These are phyloP conservation scores for Thermophis baileyi DNA, from an alignment of 2,113 vertebrate species.

Conservation along the genomic window DNA sequence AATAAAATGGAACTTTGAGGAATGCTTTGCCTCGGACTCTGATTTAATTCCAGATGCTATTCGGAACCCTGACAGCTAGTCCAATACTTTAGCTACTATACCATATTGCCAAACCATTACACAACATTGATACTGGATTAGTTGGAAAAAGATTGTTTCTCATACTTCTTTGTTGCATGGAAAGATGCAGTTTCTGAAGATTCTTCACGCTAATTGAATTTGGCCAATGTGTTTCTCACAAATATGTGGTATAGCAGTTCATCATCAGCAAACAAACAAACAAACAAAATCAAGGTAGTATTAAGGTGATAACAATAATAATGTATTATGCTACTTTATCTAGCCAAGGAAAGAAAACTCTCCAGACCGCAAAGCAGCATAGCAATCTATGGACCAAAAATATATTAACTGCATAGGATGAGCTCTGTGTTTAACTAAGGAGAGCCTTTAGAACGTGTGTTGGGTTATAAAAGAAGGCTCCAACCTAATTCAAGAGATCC, in stretches of 20 bases:
- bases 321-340: neutral
- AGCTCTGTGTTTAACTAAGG: neutral
- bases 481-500: neutral
- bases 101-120: neutral
- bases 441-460: neutral
- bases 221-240: neutral
- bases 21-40: no score
- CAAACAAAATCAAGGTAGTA: neutral
- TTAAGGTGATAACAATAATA: neutral
- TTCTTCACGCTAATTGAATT: neutral
- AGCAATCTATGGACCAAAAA: neutral
- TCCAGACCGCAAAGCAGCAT: neutral
- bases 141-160: neutral
- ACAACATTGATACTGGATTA: neutral
- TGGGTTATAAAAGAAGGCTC: neutral
- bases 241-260: slow-evolving; percentile 3
- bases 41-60: no score
- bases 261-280: neutral
- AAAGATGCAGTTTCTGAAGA: neutral
- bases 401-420: neutral
- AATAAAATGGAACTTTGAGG: no score
- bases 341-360: neutral
- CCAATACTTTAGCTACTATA: neutral
- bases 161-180: neutral
- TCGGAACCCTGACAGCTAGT: no score